These are phyloP conservation scores for Diceros bicornis DNA, from an alignment of 2,797 vertebrate genomes.

Conservation along the genomic window DNA sequence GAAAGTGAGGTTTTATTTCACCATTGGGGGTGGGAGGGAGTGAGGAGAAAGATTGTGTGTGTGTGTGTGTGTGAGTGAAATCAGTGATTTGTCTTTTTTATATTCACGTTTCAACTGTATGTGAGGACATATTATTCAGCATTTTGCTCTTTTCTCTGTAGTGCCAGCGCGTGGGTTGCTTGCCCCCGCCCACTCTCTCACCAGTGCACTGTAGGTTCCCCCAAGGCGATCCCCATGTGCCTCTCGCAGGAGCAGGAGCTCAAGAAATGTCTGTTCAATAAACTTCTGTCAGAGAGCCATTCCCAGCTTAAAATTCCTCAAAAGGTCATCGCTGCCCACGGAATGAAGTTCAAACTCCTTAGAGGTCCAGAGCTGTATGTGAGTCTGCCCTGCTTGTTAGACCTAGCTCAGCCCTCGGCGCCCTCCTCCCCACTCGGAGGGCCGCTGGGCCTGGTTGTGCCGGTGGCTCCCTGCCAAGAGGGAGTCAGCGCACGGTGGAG, in stretches of 20 bases:
- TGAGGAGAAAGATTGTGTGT: neutral
- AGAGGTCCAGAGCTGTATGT: neutral
- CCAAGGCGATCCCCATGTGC: rapidly evolving
- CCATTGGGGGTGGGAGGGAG: neutral
- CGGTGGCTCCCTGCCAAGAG: no score
- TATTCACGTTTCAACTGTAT: neutral
- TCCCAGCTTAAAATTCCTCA: neutral
- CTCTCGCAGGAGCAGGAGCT: neutral
- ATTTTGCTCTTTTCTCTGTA: neutral
- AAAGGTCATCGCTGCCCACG: neutral
- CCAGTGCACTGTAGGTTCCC: neutral
- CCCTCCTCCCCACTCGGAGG: neutral
- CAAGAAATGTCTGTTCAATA: neutral
- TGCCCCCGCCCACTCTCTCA: neutral
- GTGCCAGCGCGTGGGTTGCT: neutral
- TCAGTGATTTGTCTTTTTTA: neutral
- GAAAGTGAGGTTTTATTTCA: slow-evolving; percentile 52
- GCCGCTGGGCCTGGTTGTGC: no score
- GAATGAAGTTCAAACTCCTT: neutral
- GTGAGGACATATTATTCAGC: neutral
- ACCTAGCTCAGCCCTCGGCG: rapidly evolving
- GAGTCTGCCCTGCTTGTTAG: neutral
- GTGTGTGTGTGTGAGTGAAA: neutral
- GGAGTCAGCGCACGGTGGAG: neutral
- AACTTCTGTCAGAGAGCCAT: neutral